These are phyloP conservation scores for Phyllopteryx taeniolatus DNA, from an alignment of 2,113 vertebrate genomes.

Conservation along the genomic window DNA sequence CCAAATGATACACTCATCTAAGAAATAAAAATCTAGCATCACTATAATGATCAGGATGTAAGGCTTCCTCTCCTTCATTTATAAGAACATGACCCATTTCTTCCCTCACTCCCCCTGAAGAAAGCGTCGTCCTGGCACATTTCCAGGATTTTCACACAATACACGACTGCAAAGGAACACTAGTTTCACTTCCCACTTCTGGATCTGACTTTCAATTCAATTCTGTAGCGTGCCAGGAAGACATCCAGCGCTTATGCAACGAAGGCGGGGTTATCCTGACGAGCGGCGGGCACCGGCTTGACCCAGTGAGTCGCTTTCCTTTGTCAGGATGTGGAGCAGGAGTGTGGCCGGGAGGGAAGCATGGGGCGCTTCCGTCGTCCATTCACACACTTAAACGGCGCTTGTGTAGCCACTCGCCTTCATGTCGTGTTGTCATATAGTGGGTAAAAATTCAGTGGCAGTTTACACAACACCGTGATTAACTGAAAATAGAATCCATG, in stretches of 20 bases:
- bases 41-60: neutral
- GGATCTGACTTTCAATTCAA: constrained; percentile 61
- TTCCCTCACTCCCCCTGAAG: constrained; percentile 39
- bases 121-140: constrained; percentile 45
- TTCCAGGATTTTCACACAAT: constrained; percentile 54
- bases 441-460: constrained; percentile 31
- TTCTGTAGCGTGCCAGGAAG: constrained; percentile 42
- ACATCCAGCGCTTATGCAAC: constrained; percentile 56
- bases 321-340: constrained; percentile 58
- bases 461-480: neutral
- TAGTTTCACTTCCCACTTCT: constrained; percentile 50
- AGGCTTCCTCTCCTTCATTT: neutral
- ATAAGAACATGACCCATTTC: constrained; percentile 62
- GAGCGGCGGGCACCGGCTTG: constrained; percentile 53
- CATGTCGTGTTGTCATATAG: constrained; percentile 20
- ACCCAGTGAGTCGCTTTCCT: constrained; percentile 61
- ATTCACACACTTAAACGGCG: constrained; percentile 45
- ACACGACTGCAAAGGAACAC: constrained; percentile 45
- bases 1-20: neutral
- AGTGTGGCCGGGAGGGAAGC: constrained; percentile 39
- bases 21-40: neutral
- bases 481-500: neutral
- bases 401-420: constrained; percentile 40
- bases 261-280: constrained; percentile 39
- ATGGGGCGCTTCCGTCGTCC: constrained; percentile 47